phyloP scores from a whole-genome alignment of 64 coral and sea anemone genomes.

The Acropora tenuis region DNA sequence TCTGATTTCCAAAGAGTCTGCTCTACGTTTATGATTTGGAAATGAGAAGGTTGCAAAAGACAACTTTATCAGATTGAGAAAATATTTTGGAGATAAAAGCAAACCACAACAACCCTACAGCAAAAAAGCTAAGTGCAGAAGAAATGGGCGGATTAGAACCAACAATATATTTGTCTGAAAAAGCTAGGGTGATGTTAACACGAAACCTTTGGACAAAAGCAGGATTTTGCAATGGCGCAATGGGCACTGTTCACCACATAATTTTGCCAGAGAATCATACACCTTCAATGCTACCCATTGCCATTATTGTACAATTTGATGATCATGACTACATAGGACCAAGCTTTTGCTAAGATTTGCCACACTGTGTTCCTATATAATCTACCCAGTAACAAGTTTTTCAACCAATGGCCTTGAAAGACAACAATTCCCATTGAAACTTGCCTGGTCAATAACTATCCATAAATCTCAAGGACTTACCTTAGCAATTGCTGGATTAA shows the following conservation, averaged over 20 bases:
- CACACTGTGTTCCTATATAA: neutral
- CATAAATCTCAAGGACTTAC: constrained; percentile 9
- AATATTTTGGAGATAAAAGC: constrained; percentile 49
- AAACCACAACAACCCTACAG: constrained; percentile 28
- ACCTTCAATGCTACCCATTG: constrained; percentile 33
- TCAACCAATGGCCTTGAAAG: constrained; percentile 18
- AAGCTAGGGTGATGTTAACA: constrained; percentile 43
- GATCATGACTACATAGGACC: constrained; percentile 17
- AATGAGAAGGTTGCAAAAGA: constrained; percentile 67
- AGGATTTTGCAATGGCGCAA: constrained; percentile 40
- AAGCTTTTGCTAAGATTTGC: constrained; percentile 11
- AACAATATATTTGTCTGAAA: constrained; percentile 33
- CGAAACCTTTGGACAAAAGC: constrained; percentile 34
- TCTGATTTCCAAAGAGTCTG: constrained; percentile 1
- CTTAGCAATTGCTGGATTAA: neutral
- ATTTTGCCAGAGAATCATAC: constrained; percentile 12
- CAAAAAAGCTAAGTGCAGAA: constrained; percentile 41
- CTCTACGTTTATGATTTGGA: constrained; percentile 49
- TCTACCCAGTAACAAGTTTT: constrained; percentile 4
- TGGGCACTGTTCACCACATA: constrained; percentile 32
- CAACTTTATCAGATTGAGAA: constrained; percentile 32
- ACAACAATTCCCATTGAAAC: constrained; percentile 23
- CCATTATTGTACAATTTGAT: constrained; percentile 36
- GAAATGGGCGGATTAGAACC: constrained; percentile 70
- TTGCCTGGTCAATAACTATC: neutral